Evolutionary conservation across 2,888 invertebrate genomes (phyloP), one percentile per base, ranked within the genome.

Genomic region (Pharmacophagus antenor): DNA sequence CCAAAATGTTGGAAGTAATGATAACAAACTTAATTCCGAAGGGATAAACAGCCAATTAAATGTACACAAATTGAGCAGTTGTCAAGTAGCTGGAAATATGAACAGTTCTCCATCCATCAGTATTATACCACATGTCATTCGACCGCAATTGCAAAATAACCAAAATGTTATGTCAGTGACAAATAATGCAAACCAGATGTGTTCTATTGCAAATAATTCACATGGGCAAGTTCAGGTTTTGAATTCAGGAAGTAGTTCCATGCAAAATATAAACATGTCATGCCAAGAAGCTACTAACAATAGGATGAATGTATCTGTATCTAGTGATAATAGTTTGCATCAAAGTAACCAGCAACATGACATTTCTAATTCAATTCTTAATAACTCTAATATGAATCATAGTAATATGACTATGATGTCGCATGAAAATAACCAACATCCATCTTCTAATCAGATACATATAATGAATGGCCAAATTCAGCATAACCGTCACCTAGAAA

Each of bases 401-500:
- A 80, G 83, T 18, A 86, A 83, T 61, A 84, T 89, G 78, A 84
- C 83, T 70, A 83, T 88, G 66, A 82, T 89, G 68, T 77, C 84
- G 4, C 87, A 88, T 64, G 86, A 88, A 22, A 83, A 76, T 64
- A 79, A 73, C 61, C 87, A 84, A 62, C 69, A 78, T 51, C 70
- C 82, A 12, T 71, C 82, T 49, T 67, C 85, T 2, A 90, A 89
- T 66, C 89, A 90, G 68, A 91, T 91, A 60, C 90, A 90, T 64
- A 89, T 91, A 57, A 83, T 88, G 85, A 90, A 86, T 71, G 89
- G 90, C 23, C 90, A 90, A 73, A 89, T 90, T 51, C 88, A 89
- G 64, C 88, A 90, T 62, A 82, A 83, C 67, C 77, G 88, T 25
- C 82, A 82, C 71, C 69, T 81, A 46, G 82, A 91, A 54, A 81